Evolutionary conservation across 64 coral and sea anemone genomes (phyloP), one percentile per base, ranked within the genome.

Genomic region (Montipora cactus): DNA sequence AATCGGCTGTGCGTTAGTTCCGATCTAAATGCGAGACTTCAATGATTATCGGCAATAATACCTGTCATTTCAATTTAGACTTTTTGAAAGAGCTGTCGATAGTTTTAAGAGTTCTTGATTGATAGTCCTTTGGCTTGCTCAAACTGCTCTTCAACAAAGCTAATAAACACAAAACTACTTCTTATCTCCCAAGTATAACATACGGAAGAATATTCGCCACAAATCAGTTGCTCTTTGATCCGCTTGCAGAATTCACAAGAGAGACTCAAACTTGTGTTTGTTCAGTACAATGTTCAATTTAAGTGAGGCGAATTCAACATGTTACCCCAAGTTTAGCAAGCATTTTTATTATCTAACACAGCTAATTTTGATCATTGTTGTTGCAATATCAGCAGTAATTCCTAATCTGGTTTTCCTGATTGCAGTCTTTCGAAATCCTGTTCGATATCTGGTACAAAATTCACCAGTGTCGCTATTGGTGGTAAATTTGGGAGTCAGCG

Each of bases 331-430:
- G 3, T 28, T 10, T 8, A 74, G 2, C 4, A 18, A 25, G 8
- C 4, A 28, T 10, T 4, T 25, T 3, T 28, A 74, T 74, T 21
- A 8, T 74, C 22, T 83, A 7, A 14, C 59, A 5, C 81, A 67
- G 0, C 14, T 44, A 15, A 67, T 47, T 83, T 12, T 47, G 4
- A 67, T 1, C 14, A 0, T 83, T 28, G 12, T 83, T 23, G 3
- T 67, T 14, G 25, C 81, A 3, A 48, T 59, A 47, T 59, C 81
- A 67, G 81, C 81, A 2, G 81, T 83, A 37, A 11, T 67, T 7
- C n/a, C 81, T 8, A 83, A 83, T 14, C n/a, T 83, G 20, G 5
- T 83, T 46, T 83, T 83, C 46, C 28, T 67, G 57, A 22, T 64
- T 11, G 37, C 80, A 12, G 21, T 83, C 18, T 67, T 18, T 1